Base-by-base conservation (phyloP, 2,797 vertebrate species). In the Spinus pinus region DNA sequence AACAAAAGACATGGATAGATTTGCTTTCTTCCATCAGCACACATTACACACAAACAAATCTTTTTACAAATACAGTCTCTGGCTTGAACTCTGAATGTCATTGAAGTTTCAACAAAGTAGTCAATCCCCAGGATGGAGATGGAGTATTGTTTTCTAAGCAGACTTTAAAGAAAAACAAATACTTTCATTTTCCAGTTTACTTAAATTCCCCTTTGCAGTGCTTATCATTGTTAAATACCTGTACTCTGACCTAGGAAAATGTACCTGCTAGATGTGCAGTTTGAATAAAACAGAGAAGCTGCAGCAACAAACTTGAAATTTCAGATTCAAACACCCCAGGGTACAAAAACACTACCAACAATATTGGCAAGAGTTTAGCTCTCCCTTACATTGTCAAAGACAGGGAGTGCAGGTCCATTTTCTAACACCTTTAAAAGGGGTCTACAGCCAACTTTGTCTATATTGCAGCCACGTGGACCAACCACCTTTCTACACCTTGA, bases 261-360 rank as follows among this genome's bases (percentile, higher is more conserved):
- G 7, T 47, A 23, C 28, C 44, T 74, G 88, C 79, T 79, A 89
- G 41, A 19, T 67, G 10, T 61, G 12, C 27, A 81, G 41, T 18
- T 30, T 51, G 78, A 65, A 86, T 53, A 64, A 92, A 92, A 90
- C 46, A 47, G 61, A 93, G 31, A 49, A 53, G 15, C 28, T 78
- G 3, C 74, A 87, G n/a, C 7, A 87, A 39, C 7, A 61, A 50
- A 18, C 9, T 23, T 64, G 54, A 70, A 62, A 62, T 66, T 86
- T 72, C 62, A 83, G 12, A 78, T 44, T 74, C 22, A 70, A 82
- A 47, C 15, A 56, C 3, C 2, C 1, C 15, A n/a, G 0, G 0
- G 5, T 41, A 66, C 16, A 67, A 51, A 86, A 41, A 4, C 25
- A 22, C 9, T 16, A 53, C 57, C 57, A 74, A 46, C 9, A 56